Percentiles rank a stretch among this genome's conserved stretches.
These are phyloP conservation scores for Stegodyphus dumicola DNA, from an alignment of 1,140 invertebrate genomes.

Conservation along the genomic window DNA sequence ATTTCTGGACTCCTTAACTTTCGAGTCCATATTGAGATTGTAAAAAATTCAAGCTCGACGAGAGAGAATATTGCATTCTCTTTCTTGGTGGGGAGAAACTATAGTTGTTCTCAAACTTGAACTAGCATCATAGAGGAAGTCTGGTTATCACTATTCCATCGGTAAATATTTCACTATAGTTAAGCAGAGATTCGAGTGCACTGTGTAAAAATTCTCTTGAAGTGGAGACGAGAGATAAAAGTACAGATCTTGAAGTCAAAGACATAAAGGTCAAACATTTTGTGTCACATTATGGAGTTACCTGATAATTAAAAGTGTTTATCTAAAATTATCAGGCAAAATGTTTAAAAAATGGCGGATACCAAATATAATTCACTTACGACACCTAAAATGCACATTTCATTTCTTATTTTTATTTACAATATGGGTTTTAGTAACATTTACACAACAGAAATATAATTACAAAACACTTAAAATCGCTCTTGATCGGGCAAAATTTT, in stretches of 20 bases:
- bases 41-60: no score
- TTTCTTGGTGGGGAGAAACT: no score
- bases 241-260: background rate
- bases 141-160: no score
- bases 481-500: no score
- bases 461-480: no score
- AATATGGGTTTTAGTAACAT: slow-evolving; percentile 17
- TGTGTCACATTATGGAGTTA: background rate
- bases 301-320: slow-evolving; percentile 12
- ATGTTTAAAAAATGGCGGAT: slow-evolving; percentile 19
- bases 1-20: no score
- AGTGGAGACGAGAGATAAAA: slow-evolving; percentile 27
- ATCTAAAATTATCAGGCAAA: background rate
- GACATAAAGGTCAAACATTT: background rate
- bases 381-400: slow-evolving; percentile 13
- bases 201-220: slow-evolving; percentile 13
- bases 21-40: no score
- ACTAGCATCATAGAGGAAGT: no score
- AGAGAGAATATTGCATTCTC: no score
- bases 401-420: background rate
- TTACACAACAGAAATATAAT: slow-evolving; percentile 2
- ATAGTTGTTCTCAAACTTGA: no score
- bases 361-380: slow-evolving; percentile 2
- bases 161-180: slow-evolving; percentile 6
- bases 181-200: slow-evolving; percentile 17